phyloP scores from a whole-genome alignment of 2,888 invertebrate species.

The Caenorhabditis sp. region DNA sequence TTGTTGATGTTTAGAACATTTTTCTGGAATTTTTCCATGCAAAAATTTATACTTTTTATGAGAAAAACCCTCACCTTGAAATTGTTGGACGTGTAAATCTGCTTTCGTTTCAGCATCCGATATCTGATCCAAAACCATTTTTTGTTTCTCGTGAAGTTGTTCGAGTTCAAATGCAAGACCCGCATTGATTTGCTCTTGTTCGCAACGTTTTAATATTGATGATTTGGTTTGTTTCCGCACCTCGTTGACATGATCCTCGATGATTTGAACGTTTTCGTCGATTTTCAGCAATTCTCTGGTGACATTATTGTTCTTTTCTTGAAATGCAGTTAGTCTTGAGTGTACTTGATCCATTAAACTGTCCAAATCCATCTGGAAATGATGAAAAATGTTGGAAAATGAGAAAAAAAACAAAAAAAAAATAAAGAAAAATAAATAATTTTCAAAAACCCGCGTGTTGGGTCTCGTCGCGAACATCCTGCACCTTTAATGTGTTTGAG shows the following conservation, averaged over 20 bases:
- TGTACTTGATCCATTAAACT: background rate
- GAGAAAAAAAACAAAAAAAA: background rate
- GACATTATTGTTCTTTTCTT: background rate
- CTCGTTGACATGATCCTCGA: background rate
- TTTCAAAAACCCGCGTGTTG: background rate
- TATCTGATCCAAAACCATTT: background rate
- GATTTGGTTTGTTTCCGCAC: background rate
- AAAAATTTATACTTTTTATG: too few relatives aligned
- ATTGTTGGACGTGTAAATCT: background rate
- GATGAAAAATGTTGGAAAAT: background rate
- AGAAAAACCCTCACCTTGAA: background rate
- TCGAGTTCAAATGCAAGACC: background rate
- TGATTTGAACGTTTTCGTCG: background rate
- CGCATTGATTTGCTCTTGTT: background rate
- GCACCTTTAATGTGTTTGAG: constrained; percentile 26
- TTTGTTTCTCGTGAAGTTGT: background rate
- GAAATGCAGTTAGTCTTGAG: background rate
- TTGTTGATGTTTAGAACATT: too few relatives aligned
- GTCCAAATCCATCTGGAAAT: background rate
- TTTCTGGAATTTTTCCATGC: too few relatives aligned
- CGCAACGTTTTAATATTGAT: background rate
- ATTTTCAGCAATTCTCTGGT: background rate
- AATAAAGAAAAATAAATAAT: background rate
- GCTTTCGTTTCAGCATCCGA: background rate
- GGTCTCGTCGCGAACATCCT: constrained; percentile 3